Conservation (phyloP, 2,888 invertebrate genomes). For the Saturnia pavonia region DNA sequence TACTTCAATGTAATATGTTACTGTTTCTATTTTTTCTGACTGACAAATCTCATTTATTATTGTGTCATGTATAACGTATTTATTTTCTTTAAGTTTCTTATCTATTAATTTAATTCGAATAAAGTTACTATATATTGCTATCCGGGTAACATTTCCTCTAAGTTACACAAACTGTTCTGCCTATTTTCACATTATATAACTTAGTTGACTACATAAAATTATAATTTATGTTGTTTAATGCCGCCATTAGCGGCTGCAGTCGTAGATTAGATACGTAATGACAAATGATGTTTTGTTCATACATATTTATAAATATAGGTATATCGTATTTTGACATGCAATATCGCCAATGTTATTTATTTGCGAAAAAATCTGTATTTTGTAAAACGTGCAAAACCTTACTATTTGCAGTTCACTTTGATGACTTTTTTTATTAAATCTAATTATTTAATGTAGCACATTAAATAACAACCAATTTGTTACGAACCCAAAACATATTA, state of each 20-base stretch:
- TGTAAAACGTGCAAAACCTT: no score
- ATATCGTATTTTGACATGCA: not conserved
- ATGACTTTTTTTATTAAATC: no score
- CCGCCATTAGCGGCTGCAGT: constrained; percentile 53
- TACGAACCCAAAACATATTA: not conserved
- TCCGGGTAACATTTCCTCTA: not conserved
- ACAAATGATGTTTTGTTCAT: not conserved
- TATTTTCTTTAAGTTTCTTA: not conserved
- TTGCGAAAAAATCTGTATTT: not conserved
- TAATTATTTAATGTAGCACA: no score
- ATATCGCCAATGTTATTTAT: not conserved
- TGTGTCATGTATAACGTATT: not conserved
- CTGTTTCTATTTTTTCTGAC: not conserved
- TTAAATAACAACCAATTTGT: not conserved
- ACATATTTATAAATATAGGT: not conserved
- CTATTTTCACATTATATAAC: not conserved
- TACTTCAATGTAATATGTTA: not conserved
- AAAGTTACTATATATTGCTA: not conserved
- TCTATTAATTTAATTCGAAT: not conserved
- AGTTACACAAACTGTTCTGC: not conserved
- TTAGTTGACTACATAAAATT: constrained; percentile 14
- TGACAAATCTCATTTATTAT: not conserved
- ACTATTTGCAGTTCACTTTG: not conserved
- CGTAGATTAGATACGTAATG: constrained; percentile 33
- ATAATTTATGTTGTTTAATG: constrained; percentile 28